A percentile compares a stretch with the other conserved stretches of the same genome.
phyloP scores from a whole-genome alignment of 2,113 vertebrate species.

The Carassius carassius region DNA sequence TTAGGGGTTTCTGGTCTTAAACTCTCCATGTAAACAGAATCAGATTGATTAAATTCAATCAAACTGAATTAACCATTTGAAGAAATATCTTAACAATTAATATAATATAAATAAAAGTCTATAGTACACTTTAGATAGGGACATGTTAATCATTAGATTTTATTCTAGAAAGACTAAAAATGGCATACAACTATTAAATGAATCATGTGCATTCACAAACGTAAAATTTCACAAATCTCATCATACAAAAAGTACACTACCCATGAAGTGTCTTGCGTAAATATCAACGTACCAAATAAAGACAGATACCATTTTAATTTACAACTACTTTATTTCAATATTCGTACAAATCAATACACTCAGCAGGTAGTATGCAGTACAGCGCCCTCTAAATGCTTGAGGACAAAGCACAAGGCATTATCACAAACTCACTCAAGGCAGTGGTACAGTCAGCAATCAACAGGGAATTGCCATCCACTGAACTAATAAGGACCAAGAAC shows the following conservation, averaged over 20 bases:
- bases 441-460: slow-evolving; percentile 52
- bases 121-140: slow-evolving; percentile 43
- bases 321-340: slow-evolving; percentile 82
- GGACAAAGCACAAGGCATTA: slow-evolving; percentile 54
- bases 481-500: slow-evolving; percentile 40
- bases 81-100: slow-evolving; percentile 51
- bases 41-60: background rate
- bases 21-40: background rate
- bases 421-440: slow-evolving; percentile 57
- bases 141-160: slow-evolving; percentile 51
- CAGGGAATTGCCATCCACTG: slow-evolving; percentile 52
- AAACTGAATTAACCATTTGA: background rate
- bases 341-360: slow-evolving; percentile 76
- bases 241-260: no score
- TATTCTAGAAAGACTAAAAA: slow-evolving; percentile 35
- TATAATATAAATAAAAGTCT: slow-evolving; percentile 51
- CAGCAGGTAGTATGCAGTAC: slow-evolving; percentile 53
- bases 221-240: no score
- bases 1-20: slow-evolving; percentile 9
- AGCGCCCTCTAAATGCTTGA: slow-evolving; percentile 44
- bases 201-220: no score
- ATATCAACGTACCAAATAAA: background rate
- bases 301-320: slow-evolving; percentile 36
- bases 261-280: background rate
- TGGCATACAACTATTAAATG: background rate